Evolutionary conservation across 2,113 vertebrate species (phyloP), one percentile per base, ranked within the genome.

Genomic region (Galbula dea): DNA sequence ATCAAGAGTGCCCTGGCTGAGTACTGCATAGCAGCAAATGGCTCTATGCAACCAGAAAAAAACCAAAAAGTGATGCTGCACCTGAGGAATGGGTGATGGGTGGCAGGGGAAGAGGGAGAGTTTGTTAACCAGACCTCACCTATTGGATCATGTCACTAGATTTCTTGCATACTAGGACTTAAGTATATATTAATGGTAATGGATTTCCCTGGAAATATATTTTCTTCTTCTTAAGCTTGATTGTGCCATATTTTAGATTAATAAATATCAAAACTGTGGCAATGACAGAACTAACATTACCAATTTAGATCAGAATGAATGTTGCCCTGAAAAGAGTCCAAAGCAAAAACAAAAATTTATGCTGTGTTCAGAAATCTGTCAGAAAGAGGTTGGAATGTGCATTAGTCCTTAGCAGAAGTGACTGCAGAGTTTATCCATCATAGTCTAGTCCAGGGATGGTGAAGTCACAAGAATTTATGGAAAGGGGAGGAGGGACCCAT

Each of bases 351-450:
- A n/a, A 41, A 82, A 88, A 83, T 96, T 76, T 91, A 77, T 80
- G 34, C 30, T 71, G 14, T 17, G 48, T 48, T 90, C 79, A 90
- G 90, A 92, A 90, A 86, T 34, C 59, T 94, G 79, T 91, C 89
- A 94, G 72, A 80, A 94, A 89, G 49, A 80, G 87, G 63, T 45
- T 88, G 82, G 79, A 94, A 89, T 48, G 79, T 83, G 45, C 72
- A 86, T 94, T 86, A 86, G 67, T 86, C 36, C 59, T 73, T 73
- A 73, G 51, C 59, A 91, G 71, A 89, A 92, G 16, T 80, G 92
- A 91, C 43, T 94, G 78, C 87, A 95, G 66, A 76, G 51, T 94
- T 96, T 96, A 96, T 95, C 84, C 75, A 89, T 94, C 82, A 91
- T 51, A 86, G 84, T 77, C 78, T 93, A 52, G 76, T 80, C 78